Percentiles rank a stretch among this genome's conserved stretches.
These are phyloP conservation scores for Argyrosomus japonicus DNA, from an alignment of 2,113 vertebrate species.

Conservation along the genomic window DNA sequence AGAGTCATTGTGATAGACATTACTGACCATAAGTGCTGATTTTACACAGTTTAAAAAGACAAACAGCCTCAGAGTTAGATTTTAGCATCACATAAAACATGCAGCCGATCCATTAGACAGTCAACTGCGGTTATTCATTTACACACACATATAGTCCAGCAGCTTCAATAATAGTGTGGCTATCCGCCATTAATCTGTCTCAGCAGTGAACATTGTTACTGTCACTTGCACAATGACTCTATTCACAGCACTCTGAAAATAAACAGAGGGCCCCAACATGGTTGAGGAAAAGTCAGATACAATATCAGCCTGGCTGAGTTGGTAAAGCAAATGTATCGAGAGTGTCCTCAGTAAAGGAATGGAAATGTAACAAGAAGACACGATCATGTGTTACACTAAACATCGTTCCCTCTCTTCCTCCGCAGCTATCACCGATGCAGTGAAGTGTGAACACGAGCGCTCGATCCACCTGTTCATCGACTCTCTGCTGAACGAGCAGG, in stretches of 20 bases:
- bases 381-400: background rate
- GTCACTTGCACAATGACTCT: constrained; percentile 35
- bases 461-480: constrained; percentile 87
- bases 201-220: constrained; percentile 35
- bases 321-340: background rate
- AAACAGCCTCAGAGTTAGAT: background rate
- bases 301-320: constrained; percentile 5
- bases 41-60: background rate
- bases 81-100: background rate
- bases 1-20: no score
- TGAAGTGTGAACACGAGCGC: constrained; percentile 85
- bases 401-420: background rate
- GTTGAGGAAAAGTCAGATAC: constrained; percentile 17
- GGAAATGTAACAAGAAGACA: background rate
- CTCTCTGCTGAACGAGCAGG: constrained; percentile 81
- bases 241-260: constrained; percentile 41
- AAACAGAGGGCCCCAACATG: constrained; percentile 41
- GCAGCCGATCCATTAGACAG: background rate
- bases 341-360: background rate
- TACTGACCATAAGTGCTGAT: background rate
- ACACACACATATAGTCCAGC: background rate
- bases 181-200: constrained; percentile 39
- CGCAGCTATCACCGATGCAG: constrained; percentile 80
- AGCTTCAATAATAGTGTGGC: constrained; percentile 4
- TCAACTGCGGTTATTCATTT: background rate